Base-by-base conservation (phyloP, 2,888 invertebrate genomes). In the Callinectes sapidus region DNA sequence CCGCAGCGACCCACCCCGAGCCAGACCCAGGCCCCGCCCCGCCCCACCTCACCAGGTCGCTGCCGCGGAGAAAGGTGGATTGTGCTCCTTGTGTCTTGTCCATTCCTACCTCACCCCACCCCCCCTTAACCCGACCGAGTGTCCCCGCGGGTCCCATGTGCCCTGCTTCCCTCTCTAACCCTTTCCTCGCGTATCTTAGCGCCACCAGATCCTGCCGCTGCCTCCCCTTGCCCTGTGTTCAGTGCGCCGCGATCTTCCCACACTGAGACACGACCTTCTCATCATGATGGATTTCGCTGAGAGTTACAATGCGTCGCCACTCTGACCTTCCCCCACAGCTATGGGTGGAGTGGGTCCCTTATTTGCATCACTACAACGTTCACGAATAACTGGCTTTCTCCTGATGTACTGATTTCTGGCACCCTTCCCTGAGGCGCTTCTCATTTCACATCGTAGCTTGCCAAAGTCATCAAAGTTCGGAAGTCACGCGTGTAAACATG, bases 51-150 rank as follows among this genome's bases (percentile, higher is more conserved):
- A 77, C 28, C n/a, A 8, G 18, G 32, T 23, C 32, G 81, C 81
- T 81, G 87, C 87, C 42, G 42, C 48, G 42, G 87, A 87, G 71
- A 81, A 35, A 81, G 81, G 81, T 81, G 35, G 16, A 35, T 14
- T 81, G 35, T 81, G 32, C 35, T 14, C 35, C 71, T 48, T 48
- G 48, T 71, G 71, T 18, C 28, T 28, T 71, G 71, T 28, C 71
- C 71, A 71, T 71, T 71, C 71, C 81, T 28, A 8, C 71, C 28
- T n/a, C 23, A 2, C 23, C n/a, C 28, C 71, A 1, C 71, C n/a
- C n/a, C n/a, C n/a, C n/a, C n/a, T n/a, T n/a, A n/a, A 28, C 81
- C 35, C 35, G 32, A 32, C 81, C 35, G 6, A 16, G n/a, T 16
- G 35, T 81, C 81, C 35, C 18, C 32, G 81, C 81, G 32, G 81